Percentiles rank a stretch among this genome's conserved stretches.
These are phyloP conservation scores for Tiliacea citrago DNA, from an alignment of 2,888 invertebrate species.

Conservation along the genomic window DNA sequence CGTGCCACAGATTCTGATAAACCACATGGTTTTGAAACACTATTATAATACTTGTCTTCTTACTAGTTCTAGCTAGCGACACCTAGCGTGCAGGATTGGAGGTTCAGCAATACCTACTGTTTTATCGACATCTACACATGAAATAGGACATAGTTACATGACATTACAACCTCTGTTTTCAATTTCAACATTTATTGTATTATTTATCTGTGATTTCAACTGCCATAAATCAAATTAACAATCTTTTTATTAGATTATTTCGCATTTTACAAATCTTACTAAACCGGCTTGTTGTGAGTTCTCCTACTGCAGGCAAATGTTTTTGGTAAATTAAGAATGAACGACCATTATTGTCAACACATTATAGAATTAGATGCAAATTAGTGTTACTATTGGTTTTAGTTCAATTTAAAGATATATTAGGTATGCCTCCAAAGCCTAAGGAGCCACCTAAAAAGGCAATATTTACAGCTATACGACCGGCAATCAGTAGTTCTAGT, in stretches of 20 bases:
- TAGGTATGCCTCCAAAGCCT: constrained; percentile 53
- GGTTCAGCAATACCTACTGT: constrained; percentile 60
- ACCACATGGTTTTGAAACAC: constrained; percentile 50
- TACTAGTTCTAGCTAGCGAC: constrained; percentile 63
- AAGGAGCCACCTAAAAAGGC: constrained; percentile 78
- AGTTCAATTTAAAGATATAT: neutral
- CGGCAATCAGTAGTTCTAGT: constrained; percentile 81
- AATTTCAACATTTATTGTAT: neutral
- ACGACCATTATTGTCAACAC: neutral
- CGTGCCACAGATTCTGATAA: constrained; percentile 70
- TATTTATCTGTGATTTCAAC: constrained; percentile 15
- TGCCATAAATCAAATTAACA: neutral
- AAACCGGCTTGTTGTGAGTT: neutral
- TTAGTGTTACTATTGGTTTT: neutral
- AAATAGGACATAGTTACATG: neutral
- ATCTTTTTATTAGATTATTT: neutral
- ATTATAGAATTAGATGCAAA: neutral
- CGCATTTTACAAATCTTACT: neutral
- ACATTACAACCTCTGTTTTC: neutral
- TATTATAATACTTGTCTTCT: constrained; percentile 18
- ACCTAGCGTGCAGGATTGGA: constrained; percentile 68
- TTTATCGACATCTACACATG: constrained; percentile 72
- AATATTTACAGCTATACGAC: constrained; percentile 71
- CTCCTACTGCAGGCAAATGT: neutral
- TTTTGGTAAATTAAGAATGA: neutral